phyloP scores from a whole-genome alignment of 2,888 invertebrate genomes.

The Platycheirus rosarum region DNA sequence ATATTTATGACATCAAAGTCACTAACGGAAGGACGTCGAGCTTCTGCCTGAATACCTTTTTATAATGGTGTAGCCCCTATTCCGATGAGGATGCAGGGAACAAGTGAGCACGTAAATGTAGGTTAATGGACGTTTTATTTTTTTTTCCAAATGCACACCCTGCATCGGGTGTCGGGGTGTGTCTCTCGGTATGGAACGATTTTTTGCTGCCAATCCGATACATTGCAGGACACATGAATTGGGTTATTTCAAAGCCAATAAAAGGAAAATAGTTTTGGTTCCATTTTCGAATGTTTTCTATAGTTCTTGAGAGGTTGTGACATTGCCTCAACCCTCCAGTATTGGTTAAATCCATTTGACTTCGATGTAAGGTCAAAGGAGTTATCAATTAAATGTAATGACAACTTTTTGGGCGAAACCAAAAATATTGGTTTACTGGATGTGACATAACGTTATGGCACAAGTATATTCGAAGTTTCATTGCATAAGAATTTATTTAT shows the following conservation, averaged over 20 bases:
- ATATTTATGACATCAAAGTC: slow-evolving; percentile 39
- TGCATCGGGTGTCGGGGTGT: too few species aligned
- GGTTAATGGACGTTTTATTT: slow-evolving; percentile 18
- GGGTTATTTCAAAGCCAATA: slow-evolving; percentile 35
- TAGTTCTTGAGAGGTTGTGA: background rate
- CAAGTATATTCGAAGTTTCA: slow-evolving; percentile 7
- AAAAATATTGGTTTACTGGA: slow-evolving; percentile 29
- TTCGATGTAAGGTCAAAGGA: slow-evolving; percentile 9
- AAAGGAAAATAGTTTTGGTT: slow-evolving; percentile 27
- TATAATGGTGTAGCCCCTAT: background rate
- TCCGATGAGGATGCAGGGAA: background rate
- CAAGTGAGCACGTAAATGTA: slow-evolving; percentile 2
- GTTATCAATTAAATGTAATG: slow-evolving; percentile 32
- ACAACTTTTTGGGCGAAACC: background rate
- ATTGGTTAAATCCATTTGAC: slow-evolving; percentile 30
- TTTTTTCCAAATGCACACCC: background rate
- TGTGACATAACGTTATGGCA: background rate
- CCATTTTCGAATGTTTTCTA: slow-evolving; percentile 2
- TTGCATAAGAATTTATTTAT: background rate
- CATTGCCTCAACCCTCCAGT: slow-evolving; percentile 20
- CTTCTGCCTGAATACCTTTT: background rate
- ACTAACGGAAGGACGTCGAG: slow-evolving; percentile 17
- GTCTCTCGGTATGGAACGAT: slow-evolving; percentile 5
- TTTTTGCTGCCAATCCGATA: slow-evolving; percentile 21
- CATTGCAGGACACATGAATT: slow-evolving; percentile 22